Percentiles rank a stretch among this genome's conserved stretches.
Evolutionary conservation across 2,113 vertebrate species (phyloP).

Genomic region (Hemibagrus wyckioides): DNA sequence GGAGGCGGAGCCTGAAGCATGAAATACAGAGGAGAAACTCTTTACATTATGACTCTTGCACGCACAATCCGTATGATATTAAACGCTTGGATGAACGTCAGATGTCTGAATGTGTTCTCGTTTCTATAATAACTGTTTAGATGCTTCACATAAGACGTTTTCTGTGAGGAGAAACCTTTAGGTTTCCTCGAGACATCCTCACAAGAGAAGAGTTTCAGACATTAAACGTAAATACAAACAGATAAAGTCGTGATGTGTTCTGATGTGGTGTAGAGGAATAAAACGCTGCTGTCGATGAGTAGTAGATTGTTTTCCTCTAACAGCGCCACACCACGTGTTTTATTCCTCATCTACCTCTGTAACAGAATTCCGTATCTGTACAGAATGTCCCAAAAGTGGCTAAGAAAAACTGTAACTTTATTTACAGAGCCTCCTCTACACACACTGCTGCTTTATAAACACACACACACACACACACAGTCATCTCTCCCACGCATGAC

Average conservation of each 20-base stretch:
- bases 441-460: too few species aligned
- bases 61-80: neutral
- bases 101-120: too few species aligned
- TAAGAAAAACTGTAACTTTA: too few species aligned
- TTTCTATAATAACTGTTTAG: neutral
- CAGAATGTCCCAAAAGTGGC: too few species aligned
- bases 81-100: neutral
- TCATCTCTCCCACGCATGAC: too few species aligned
- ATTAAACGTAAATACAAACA: neutral
- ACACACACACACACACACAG: too few species aligned
- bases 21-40: neutral
- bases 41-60: neutral
- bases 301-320: neutral
- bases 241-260: neutral
- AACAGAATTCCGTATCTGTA: neutral
- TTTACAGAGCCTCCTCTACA: too few species aligned
- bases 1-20: conserved; percentile 75
- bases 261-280: neutral
- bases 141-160: neutral
- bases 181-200: too few species aligned
- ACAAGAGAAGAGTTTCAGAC: too few species aligned
- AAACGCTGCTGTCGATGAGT: neutral
- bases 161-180: too few species aligned
- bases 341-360: neutral
- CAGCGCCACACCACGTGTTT: neutral